Conservation (phyloP, 1,140 invertebrate genomes). For the Anoplolepis gracilipes region DNA sequence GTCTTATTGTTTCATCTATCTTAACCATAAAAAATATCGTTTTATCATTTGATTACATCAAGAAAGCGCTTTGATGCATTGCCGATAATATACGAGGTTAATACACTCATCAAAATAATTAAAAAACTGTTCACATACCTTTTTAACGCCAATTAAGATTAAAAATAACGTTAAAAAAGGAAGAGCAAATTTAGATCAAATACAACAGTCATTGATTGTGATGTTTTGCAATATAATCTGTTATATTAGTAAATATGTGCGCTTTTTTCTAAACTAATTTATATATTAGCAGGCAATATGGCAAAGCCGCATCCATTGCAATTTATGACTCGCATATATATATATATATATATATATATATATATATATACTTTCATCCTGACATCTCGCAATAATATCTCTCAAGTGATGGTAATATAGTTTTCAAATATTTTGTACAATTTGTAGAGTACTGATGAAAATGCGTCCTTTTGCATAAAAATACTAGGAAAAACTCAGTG, state of each 20-base stretch:
- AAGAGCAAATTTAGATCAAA: not conserved
- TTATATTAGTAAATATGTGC: constrained; percentile 18
- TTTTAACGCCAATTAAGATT: not conserved
- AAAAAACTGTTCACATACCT: not conserved
- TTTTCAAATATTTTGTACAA: not conserved
- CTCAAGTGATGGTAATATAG: not conserved
- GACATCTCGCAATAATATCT: not conserved
- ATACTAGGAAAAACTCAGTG: not conserved
- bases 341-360: constrained; percentile 14
- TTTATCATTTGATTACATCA: constrained; percentile 4
- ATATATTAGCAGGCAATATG: constrained; percentile 30
- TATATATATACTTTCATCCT: not conserved
- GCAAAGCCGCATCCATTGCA: constrained; percentile 2
- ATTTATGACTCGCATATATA: not conserved
- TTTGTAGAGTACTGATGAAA: not conserved
- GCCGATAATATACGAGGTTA: not conserved
- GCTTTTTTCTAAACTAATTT: constrained; percentile 7
- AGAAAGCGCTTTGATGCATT: not conserved
- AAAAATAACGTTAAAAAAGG: not conserved
- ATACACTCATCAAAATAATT: not conserved
- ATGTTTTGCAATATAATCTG: constrained; percentile 1
- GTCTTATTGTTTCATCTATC: constrained; percentile 16
- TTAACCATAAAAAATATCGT: constrained; percentile 33
- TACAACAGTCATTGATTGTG: constrained; percentile 3
- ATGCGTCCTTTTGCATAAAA: not conserved